A percentile compares a stretch with the other conserved stretches of the same genome.
Conservation (phyloP, 2,888 invertebrate species). For the Tanaodytes sp. region DNA sequence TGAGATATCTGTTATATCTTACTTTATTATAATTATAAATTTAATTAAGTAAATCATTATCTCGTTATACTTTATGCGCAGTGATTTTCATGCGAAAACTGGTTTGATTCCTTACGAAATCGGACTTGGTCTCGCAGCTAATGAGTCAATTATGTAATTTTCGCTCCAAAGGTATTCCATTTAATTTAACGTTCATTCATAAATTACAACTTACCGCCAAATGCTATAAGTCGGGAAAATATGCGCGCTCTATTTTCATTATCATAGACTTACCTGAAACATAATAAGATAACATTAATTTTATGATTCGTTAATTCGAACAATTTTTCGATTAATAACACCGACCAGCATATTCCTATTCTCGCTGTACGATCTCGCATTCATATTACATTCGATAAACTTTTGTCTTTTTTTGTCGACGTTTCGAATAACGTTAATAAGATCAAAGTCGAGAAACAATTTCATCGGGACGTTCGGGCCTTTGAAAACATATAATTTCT, state of each 20-base stretch:
- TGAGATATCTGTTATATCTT: constrained; percentile 35
- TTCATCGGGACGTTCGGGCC: too few relatives aligned
- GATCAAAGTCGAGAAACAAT: too few relatives aligned
- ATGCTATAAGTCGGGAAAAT: constrained; percentile 29
- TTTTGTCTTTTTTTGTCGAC: too few relatives aligned
- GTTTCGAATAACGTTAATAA: too few relatives aligned
- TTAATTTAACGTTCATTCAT: constrained; percentile 46
- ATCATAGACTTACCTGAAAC: constrained; percentile 44
- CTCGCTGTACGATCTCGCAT: too few relatives aligned
- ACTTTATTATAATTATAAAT: too few relatives aligned
- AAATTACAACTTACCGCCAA: constrained; percentile 45
- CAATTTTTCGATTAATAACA: too few relatives aligned
- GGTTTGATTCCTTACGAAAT: constrained; percentile 49
- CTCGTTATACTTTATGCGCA: constrained; percentile 32
- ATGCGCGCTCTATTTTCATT: constrained; percentile 16
- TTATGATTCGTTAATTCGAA: constrained; percentile 3
- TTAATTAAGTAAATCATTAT: constrained; percentile 46
- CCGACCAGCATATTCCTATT: too few relatives aligned
- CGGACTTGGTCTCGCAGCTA: constrained; percentile 36
- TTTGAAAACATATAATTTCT: too few relatives aligned
- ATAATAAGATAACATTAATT: constrained; percentile 24
- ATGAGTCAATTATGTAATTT: constrained; percentile 45
- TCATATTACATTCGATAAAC: too few relatives aligned
- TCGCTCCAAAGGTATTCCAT: constrained; percentile 35
- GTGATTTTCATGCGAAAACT: constrained; percentile 45